Conservation (phyloP, 2,113 vertebrate species). For the Eulemur macaco region DNA sequence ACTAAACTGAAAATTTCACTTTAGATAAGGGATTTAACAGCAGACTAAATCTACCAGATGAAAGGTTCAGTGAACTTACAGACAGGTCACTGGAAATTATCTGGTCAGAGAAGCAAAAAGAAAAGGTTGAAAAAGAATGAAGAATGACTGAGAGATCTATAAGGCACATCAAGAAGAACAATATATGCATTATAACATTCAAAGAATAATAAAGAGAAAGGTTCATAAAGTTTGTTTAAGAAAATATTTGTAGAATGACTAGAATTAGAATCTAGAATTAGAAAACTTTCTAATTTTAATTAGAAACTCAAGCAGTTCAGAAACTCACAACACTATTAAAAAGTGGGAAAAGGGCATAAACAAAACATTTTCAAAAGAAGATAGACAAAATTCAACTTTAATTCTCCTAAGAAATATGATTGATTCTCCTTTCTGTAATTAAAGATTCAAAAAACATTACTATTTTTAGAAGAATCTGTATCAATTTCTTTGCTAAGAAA, state of each 20-base stretch:
- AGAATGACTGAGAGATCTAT: background rate
- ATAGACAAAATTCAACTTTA: background rate
- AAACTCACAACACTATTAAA: background rate
- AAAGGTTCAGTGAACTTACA: background rate
- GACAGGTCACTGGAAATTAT: background rate
- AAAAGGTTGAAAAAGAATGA: background rate
- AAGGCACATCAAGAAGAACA: background rate
- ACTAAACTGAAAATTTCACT: background rate
- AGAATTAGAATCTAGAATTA: no score
- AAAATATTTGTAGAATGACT: background rate
- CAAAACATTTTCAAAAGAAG: background rate
- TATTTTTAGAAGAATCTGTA: background rate
- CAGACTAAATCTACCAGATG: background rate
- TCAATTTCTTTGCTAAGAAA: background rate
- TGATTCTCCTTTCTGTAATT: background rate
- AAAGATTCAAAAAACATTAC: background rate
- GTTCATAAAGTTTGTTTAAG: background rate
- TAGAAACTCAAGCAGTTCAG: background rate
- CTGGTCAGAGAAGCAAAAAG: background rate
- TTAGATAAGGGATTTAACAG: background rate
- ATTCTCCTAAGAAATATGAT: background rate
- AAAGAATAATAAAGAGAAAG: background rate
- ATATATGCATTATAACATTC: background rate
- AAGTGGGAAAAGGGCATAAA: background rate
- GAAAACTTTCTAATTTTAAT: background rate